phyloP scores from a whole-genome alignment of 2,113 vertebrate species.

The Entosphenus tridentatus region DNA sequence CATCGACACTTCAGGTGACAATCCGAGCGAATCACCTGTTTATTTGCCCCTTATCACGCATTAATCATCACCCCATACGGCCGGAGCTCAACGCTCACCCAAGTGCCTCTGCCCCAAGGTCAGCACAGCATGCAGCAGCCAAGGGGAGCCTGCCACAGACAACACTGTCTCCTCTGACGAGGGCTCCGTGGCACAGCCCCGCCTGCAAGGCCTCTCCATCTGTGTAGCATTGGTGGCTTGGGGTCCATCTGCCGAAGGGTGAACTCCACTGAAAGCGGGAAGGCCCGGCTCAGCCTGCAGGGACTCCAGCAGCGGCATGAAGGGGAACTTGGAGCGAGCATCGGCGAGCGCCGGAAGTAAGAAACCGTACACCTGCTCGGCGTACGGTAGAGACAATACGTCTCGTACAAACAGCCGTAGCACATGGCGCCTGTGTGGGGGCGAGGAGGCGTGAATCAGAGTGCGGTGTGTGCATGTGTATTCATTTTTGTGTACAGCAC shows the following conservation, averaged over 20 bases:
- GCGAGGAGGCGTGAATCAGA: not conserved
- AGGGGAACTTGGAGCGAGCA: slow-evolving; percentile 41
- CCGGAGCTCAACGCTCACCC: not conserved
- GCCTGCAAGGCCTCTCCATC: slow-evolving; percentile 38
- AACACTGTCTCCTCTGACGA: no score
- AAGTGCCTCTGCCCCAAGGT: slow-evolving; percentile 2
- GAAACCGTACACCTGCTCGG: slow-evolving; percentile 81
- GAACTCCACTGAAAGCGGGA: slow-evolving; percentile 16
- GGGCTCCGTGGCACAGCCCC: not conserved
- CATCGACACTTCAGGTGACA: no score
- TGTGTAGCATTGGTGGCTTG: slow-evolving; percentile 78
- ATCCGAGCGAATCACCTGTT: no score
- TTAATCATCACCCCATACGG: no score
- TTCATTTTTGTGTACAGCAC: no score
- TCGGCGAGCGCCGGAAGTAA: slow-evolving; percentile 72
- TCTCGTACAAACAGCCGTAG: slow-evolving; percentile 76
- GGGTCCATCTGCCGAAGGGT: slow-evolving; percentile 22
- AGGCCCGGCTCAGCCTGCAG: slow-evolving; percentile 27
- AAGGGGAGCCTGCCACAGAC: not conserved
- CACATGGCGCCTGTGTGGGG: slow-evolving; percentile 43
- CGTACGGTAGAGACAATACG: slow-evolving; percentile 65
- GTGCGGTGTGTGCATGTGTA: no score
- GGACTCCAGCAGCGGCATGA: slow-evolving; percentile 62
- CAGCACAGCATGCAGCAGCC: slow-evolving; percentile 4
- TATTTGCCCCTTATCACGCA: no score